Evolutionary conservation across 2,888 invertebrate species (phyloP).

Genomic region (Panzeria rudis): DNA sequence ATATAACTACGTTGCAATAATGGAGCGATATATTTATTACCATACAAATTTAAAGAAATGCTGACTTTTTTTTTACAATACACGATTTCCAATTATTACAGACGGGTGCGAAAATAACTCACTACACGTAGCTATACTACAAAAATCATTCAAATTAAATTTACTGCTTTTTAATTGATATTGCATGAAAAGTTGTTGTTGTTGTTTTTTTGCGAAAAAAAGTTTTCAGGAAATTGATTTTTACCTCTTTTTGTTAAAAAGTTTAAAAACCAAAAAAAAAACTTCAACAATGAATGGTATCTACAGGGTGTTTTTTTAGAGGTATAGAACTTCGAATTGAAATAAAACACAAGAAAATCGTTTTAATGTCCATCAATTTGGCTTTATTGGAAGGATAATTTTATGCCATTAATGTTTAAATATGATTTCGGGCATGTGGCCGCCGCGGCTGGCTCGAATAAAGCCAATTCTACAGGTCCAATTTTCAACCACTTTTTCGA

Average conservation of each 20-base stretch:
- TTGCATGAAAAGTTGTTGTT: slow-evolving; percentile 37
- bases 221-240: slow-evolving; percentile 67
- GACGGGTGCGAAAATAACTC: slow-evolving; percentile 8
- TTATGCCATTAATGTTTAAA: too few relatives aligned
- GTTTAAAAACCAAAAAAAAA: slow-evolving; percentile 42
- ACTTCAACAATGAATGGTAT: slow-evolving; percentile 2
- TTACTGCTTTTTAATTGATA: slow-evolving; percentile 65
- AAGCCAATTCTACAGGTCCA: too few relatives aligned
- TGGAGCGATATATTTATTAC: neutral
- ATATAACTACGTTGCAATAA: too few relatives aligned
- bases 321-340: too few relatives aligned
- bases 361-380: too few relatives aligned
- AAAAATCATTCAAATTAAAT: slow-evolving; percentile 60
- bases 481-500: too few relatives aligned
- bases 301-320: neutral
- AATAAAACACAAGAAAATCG: too few relatives aligned
- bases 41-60: too few relatives aligned
- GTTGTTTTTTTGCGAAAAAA: slow-evolving; percentile 21
- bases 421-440: too few relatives aligned
- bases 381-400: too few relatives aligned
- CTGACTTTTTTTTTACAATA: neutral
- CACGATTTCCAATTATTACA: neutral
- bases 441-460: too few relatives aligned
- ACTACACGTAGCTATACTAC: slow-evolving; percentile 5
- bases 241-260: slow-evolving; percentile 52